Conservation (phyloP, 2,113 vertebrate species). For the Canis aureus region DNA sequence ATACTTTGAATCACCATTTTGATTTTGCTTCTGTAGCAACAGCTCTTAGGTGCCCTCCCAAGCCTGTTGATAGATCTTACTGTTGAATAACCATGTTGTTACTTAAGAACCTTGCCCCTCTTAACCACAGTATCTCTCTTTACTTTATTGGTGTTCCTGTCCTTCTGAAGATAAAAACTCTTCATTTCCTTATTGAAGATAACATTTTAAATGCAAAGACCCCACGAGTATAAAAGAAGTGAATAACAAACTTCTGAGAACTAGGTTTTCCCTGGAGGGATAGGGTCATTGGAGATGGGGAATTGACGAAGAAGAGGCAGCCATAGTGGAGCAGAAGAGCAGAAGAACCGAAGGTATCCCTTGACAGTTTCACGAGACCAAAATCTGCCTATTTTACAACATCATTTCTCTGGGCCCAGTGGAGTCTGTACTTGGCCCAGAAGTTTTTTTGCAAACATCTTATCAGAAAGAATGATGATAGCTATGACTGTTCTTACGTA, state of each 20-base stretch:
- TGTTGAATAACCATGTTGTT: neutral
- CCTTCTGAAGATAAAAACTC: neutral
- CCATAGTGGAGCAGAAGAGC: neutral
- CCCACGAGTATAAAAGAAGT: neutral
- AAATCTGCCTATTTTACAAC: neutral
- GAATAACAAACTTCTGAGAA: neutral
- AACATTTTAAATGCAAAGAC: neutral
- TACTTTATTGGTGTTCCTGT: neutral
- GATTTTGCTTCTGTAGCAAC: neutral
- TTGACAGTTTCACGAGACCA: neutral
- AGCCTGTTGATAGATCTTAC: neutral
- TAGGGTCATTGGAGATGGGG: neutral
- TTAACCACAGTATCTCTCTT: neutral
- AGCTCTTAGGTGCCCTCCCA: neutral
- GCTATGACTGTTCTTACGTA: neutral
- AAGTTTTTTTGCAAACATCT: slow-evolving; percentile 15
- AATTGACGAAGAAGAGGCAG: neutral
- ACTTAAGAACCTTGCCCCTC: neutral
- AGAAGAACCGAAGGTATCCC: neutral
- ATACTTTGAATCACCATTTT: neutral
- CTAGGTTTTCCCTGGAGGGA: neutral
- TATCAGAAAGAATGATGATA: neutral
- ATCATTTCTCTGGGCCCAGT: neutral
- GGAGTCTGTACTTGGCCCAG: neutral
- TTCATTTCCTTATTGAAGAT: neutral